These are phyloP conservation scores for Choloepus didactylus DNA, from an alignment of 2,797 vertebrate genomes.

Conservation along the genomic window DNA sequence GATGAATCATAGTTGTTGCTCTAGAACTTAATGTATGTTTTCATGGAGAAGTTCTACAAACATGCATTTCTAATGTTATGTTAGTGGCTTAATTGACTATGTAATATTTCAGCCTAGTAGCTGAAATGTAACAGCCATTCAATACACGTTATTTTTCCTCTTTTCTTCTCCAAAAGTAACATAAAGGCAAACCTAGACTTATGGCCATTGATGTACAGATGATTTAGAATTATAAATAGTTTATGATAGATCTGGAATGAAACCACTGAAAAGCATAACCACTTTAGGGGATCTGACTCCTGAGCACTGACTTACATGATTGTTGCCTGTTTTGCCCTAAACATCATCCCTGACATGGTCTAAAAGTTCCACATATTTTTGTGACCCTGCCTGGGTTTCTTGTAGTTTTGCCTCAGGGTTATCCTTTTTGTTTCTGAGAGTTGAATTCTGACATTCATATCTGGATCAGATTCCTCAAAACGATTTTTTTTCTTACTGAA, in stretches of 20 bases:
- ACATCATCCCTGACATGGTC: background rate
- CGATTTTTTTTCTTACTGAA: constrained; percentile 44
- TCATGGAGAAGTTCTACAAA: background rate
- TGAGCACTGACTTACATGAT: background rate
- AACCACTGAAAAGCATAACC: background rate
- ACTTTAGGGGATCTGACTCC: constrained; percentile 11
- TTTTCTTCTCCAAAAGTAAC: background rate
- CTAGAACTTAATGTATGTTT: background rate
- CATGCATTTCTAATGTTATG: background rate
- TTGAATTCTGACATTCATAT: constrained; percentile 56
- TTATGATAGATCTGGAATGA: background rate
- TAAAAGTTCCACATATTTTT: constrained; percentile 30
- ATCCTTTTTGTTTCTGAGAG: constrained; percentile 61
- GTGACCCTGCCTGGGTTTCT: constrained; percentile 36
- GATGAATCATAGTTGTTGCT: background rate
- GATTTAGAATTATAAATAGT: constrained; percentile 17
- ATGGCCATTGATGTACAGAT: background rate
- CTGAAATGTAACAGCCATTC: background rate
- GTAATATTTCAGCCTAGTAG: background rate
- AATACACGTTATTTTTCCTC: background rate
- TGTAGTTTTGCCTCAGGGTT: constrained; percentile 59
- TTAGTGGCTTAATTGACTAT: background rate
- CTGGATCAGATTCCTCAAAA: constrained; percentile 70
- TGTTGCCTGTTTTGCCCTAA: constrained; percentile 15
- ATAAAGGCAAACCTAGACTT: constrained; percentile 25